phyloP scores from a whole-genome alignment of 2,113 vertebrate genomes.

The Nettapus auritus region DNA sequence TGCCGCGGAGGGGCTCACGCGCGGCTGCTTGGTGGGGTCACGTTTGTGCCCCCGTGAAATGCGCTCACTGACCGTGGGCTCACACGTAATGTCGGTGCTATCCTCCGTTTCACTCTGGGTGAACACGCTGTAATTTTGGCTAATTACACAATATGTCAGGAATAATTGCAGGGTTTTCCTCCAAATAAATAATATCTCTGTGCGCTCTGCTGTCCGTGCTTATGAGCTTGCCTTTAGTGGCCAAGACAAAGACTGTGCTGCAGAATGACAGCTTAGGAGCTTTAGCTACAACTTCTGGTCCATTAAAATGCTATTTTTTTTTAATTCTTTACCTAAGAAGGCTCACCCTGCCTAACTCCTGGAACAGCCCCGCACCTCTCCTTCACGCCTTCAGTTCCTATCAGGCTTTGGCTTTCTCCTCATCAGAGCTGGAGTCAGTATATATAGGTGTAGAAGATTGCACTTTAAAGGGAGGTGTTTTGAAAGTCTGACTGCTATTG shows the following conservation, averaged over 20 bases:
- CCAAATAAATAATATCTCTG: slow-evolving; percentile 50
- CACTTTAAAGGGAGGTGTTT: slow-evolving; percentile 3
- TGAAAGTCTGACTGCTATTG: slow-evolving; percentile 17
- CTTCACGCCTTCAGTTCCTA: background rate
- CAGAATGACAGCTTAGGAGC: background rate
- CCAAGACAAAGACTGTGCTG: background rate
- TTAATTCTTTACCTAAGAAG: background rate
- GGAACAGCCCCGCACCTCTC: background rate
- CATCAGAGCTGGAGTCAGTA: background rate
- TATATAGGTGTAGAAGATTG: background rate
- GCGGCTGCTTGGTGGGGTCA: background rate
- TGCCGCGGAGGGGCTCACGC: rapidly evolving
- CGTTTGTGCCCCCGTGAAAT: background rate
- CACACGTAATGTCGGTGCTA: background rate
- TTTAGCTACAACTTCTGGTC: background rate
- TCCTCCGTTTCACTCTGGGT: slow-evolving; percentile 5
- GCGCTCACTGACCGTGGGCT: background rate
- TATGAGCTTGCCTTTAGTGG: background rate
- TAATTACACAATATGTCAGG: slow-evolving; percentile 59
- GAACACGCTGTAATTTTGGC: slow-evolving; percentile 54
- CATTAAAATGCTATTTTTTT: background rate
- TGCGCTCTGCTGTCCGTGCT: slow-evolving; percentile 9
- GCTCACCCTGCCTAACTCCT: background rate
- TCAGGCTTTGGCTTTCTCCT: slow-evolving; percentile 26
- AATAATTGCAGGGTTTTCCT: slow-evolving; percentile 61